Base-by-base conservation (phyloP, 2,888 invertebrate genomes). In the Chrysomela aeneicollis region DNA sequence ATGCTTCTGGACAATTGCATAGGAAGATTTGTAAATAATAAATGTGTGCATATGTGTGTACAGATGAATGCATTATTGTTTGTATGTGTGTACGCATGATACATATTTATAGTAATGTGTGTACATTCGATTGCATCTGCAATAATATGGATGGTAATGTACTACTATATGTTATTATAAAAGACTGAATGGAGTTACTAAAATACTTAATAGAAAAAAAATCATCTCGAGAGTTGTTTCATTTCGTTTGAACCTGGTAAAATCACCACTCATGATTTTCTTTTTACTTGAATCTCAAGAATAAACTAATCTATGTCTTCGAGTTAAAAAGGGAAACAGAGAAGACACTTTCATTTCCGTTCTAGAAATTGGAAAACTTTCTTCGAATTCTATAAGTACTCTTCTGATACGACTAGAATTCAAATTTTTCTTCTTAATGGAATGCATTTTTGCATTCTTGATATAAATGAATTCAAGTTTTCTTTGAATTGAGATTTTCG, bases 171-270 rank as follows among this genome's bases (percentile, higher is more conserved):
- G 83, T 83, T 82, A 82, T 82, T 82, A 82, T 82, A 83, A 82
- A 83, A 83, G 83, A 83, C 83, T 83, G 83, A 83, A 83, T 82
- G 83, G 83, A 83, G 82, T 83, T 82, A 83, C 82, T 83, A 81
- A 83, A 82, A 82, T 82, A 82, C 81, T 81, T 81, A 82, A 77
- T 74, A 75, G 73, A 73, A 75, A 72, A 26, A 71, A 69, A 68
- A 42, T 63, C 68, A 68, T 66, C 68, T 62, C 49, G 59, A 51
- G 6, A 26, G 52, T 35, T 54, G 59, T 66, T 64, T 68, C 55
- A 66, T 68, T 68, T 61, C 52, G 18, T 37, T 22, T 21, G 26
- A 26, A n/a, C n/a, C n/a, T 32, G n/a, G 10, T 15, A 47, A 10
- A 10, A 2, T 15, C 47, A 47, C 12, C 3, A 17, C 9, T 47